phyloP scores from a whole-genome alignment of 2,113 vertebrate genomes.

The Hippocampus comes region DNA sequence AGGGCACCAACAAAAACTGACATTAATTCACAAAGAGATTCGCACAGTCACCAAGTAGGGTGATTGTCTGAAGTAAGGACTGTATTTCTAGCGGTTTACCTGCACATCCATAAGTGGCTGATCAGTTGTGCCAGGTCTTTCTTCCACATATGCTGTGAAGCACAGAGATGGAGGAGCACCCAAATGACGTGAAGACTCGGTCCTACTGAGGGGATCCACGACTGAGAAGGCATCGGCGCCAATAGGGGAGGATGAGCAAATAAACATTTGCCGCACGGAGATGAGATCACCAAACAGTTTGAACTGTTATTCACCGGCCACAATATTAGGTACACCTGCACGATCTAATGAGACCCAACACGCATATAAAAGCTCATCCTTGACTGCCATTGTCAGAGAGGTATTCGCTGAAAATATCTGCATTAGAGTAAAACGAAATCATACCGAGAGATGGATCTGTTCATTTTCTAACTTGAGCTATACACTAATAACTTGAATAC shows the following conservation, averaged over 20 bases:
- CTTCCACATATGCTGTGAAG: slow-evolving; percentile 52
- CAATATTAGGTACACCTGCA: neutral
- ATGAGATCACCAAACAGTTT: neutral
- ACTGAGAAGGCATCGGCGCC: slow-evolving; percentile 29
- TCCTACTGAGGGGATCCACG: slow-evolving; percentile 24
- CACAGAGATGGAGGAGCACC: slow-evolving; percentile 46
- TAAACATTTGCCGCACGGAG: neutral
- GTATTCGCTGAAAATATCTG: neutral
- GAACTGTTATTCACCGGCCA: neutral
- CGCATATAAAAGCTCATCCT: neutral
- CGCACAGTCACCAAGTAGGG: no score
- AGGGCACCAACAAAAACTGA: no score
- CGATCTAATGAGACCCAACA: neutral
- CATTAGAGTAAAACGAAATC: neutral
- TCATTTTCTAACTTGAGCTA: no score
- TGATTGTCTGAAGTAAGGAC: no score
- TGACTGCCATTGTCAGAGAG: neutral
- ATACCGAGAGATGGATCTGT: neutral
- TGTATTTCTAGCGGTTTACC: slow-evolving; percentile 26
- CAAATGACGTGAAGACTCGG: slow-evolving; percentile 39
- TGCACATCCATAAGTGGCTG: slow-evolving; percentile 25
- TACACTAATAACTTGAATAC: neutral
- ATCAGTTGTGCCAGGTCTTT: slow-evolving; percentile 25
- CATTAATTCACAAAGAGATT: no score
- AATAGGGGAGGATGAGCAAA: neutral